Conservation (phyloP, 1,140 invertebrate species). For the Drosophila punjabiensis region DNA sequence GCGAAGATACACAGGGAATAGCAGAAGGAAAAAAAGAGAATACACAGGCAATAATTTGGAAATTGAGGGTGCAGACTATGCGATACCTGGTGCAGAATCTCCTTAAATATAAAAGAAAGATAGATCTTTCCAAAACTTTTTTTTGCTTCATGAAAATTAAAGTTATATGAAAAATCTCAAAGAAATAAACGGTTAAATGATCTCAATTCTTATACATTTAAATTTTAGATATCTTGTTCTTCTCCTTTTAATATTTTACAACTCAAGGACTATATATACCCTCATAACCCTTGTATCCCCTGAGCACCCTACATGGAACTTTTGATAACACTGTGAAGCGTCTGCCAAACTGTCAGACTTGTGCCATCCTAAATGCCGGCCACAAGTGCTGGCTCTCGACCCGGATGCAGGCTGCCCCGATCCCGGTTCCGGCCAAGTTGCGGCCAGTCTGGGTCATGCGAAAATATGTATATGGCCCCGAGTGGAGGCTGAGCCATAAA, state of each 20-base stretch:
- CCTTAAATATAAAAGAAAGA: not conserved
- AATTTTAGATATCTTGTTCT: not conserved
- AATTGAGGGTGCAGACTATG: not conserved
- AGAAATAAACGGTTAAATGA: not conserved
- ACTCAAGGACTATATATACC: not conserved
- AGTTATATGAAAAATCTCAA: not conserved
- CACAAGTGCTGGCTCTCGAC: slow-evolving; percentile 30
- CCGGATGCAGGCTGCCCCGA: slow-evolving; percentile 7
- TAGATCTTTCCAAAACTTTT: rapidly evolving
- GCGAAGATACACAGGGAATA: too few species aligned
- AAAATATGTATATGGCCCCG: slow-evolving; percentile 36
- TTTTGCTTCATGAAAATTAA: not conserved
- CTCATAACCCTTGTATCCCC: not conserved
- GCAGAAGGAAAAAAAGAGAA: too few species aligned
- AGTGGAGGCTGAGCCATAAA: slow-evolving; percentile 70
- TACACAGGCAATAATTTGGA: slow-evolving; percentile 11
- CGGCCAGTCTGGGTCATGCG: slow-evolving; percentile 57
- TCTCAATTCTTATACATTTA: too few species aligned
- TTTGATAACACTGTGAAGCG: slow-evolving; percentile 65
- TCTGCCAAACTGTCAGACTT: slow-evolving; percentile 53
- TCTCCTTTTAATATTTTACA: rapidly evolving
- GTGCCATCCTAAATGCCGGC: slow-evolving; percentile 24
- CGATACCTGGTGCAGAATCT: not conserved
- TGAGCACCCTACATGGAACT: slow-evolving; percentile 3
- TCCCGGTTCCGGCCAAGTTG: slow-evolving; percentile 39